Evolutionary conservation across 2,888 invertebrate genomes (phyloP).

Genomic region (Cerastis leucographa): DNA sequence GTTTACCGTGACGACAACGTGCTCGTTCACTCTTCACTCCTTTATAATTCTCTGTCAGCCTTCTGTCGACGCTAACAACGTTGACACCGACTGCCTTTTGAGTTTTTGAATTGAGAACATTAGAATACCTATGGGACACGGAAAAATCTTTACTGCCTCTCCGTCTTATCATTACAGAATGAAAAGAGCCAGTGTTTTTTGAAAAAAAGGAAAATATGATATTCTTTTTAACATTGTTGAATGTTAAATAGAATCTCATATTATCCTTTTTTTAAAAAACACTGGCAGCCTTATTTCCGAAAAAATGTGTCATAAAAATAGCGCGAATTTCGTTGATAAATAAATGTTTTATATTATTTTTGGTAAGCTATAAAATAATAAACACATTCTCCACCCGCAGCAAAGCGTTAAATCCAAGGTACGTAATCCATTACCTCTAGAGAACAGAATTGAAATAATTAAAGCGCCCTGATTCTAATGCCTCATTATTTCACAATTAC

Average conservation of each 20-base stretch:
- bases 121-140: neutral
- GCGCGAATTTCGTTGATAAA: neutral
- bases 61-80: slow-evolving; percentile 43
- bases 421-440: slow-evolving; percentile 29
- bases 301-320: slow-evolving; percentile 5
- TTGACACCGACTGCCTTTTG: slow-evolving; percentile 27
- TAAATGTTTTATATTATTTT: slow-evolving; percentile 3
- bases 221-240: too few relatives aligned
- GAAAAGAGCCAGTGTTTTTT: too few relatives aligned
- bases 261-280: neutral
- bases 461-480: slow-evolving; percentile 41
- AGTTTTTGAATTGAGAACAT: slow-evolving; percentile 10
- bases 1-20: slow-evolving; percentile 59
- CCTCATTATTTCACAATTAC: slow-evolving; percentile 57
- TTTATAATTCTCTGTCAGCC: slow-evolving; percentile 45
- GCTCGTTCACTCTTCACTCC: slow-evolving; percentile 49
- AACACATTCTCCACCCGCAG: neutral
- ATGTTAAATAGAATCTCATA: neutral
- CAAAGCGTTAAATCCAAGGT: slow-evolving; percentile 17
- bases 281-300: too few relatives aligned
- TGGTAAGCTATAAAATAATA: slow-evolving; percentile 5
- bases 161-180: neutral
- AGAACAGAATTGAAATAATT: slow-evolving; percentile 49
- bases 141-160: neutral
- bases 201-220: too few relatives aligned